Evolutionary conservation across 1,140 invertebrate genomes (phyloP).

Genomic region (Papilio dardanus): DNA sequence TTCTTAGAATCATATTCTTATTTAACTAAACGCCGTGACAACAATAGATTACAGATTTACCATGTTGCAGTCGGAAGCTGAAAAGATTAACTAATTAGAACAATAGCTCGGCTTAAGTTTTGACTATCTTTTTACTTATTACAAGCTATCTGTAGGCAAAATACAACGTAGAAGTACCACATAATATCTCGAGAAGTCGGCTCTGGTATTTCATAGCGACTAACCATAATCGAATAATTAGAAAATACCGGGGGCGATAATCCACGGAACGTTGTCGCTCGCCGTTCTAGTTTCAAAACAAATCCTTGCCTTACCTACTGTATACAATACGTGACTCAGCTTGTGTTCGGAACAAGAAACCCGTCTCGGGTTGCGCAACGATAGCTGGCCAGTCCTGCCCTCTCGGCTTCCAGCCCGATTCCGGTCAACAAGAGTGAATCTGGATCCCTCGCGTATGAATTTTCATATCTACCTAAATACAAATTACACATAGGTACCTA

Average conservation of each 20-base stretch:
- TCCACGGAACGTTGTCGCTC: constrained; percentile 71
- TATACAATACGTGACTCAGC: constrained; percentile 74
- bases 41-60: constrained; percentile 28
- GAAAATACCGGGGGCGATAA: constrained; percentile 72
- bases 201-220: constrained; percentile 29
- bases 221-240: constrained; percentile 51
- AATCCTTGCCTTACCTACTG: constrained; percentile 60
- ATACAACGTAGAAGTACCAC: background rate
- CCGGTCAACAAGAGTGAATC: constrained; percentile 71
- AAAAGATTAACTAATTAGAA: background rate
- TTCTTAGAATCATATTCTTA: background rate
- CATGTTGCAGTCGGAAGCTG: background rate
- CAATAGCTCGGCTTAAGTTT: background rate
- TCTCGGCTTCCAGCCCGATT: constrained; percentile 49
- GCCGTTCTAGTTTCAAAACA: constrained; percentile 79
- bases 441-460: constrained; percentile 6
- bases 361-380: constrained; percentile 70
- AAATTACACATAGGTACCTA: too few species aligned
- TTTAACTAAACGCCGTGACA: background rate
- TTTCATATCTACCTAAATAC: too few species aligned
- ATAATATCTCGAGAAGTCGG: constrained; percentile 21
- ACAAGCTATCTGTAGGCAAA: background rate
- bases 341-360: constrained; percentile 74
- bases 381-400: constrained; percentile 46
- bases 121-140: background rate